These are phyloP conservation scores for Acanthosepion pharaonis DNA, from an alignment of 2,888 invertebrate genomes.

Conservation along the genomic window DNA sequence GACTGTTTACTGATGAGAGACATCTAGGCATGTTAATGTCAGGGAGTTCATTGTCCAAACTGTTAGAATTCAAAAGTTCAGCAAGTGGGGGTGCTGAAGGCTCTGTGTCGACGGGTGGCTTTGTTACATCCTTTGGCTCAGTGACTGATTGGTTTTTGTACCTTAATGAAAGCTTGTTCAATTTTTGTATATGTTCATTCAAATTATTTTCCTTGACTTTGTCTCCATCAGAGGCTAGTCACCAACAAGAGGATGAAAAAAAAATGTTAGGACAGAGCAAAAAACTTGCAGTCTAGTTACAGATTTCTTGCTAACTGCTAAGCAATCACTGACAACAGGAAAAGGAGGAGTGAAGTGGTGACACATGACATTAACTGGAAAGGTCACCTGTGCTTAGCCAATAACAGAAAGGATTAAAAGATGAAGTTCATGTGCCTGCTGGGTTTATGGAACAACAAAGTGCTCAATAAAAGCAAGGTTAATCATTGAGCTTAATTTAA, in stretches of 20 bases:
- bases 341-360: neutral
- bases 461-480: neutral
- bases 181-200: constrained; percentile 33
- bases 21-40: neutral
- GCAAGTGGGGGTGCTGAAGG: neutral
- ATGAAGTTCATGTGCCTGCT: neutral
- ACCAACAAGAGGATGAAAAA: neutral
- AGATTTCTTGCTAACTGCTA: neutral
- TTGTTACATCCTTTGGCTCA: neutral
- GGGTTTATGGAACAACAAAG: neutral
- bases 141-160: neutral
- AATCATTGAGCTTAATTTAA: neutral
- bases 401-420: neutral
- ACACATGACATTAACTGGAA: neutral
- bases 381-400: neutral
- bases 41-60: neutral
- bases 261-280: neutral
- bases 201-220: neutral
- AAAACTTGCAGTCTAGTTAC: neutral
- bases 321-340: neutral
- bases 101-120: neutral
- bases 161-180: neutral
- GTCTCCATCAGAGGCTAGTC: neutral
- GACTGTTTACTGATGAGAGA: neutral
- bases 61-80: neutral